Percentiles rank a stretch among this genome's conserved stretches.
phyloP scores from a whole-genome alignment of 2,113 vertebrate genomes.

The Pomatostomus ruficeps region DNA sequence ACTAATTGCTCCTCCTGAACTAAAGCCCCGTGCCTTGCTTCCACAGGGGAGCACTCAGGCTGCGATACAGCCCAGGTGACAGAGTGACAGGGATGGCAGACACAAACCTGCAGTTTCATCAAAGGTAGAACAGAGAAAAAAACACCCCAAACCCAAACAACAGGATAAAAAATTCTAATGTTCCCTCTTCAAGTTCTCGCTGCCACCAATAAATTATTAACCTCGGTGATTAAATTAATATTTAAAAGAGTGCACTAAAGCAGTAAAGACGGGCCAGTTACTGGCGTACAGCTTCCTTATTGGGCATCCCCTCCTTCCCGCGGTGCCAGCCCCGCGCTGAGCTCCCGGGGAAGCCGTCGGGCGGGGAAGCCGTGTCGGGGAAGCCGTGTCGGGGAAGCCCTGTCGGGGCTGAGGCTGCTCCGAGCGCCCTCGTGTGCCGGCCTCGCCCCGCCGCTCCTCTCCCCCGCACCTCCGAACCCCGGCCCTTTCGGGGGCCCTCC shows the following conservation, averaged over 20 bases:
- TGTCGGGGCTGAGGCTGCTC: background rate
- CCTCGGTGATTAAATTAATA: background rate
- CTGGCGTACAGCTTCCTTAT: background rate
- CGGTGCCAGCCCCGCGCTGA: background rate
- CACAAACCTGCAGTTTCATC: background rate
- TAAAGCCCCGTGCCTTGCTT: background rate
- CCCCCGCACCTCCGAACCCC: accelerated
- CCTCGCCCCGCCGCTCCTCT: background rate
- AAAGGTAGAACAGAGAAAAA: background rate
- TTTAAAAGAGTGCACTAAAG: background rate
- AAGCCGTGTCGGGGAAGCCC: background rate
- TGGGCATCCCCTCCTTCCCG: background rate
- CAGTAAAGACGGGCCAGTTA: background rate
- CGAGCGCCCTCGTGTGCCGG: constrained; percentile 19
- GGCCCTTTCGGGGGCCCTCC: background rate
- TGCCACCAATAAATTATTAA: background rate
- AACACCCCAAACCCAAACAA: background rate
- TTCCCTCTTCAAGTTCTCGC: background rate
- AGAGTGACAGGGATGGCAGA: accelerated
- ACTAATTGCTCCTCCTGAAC: background rate
- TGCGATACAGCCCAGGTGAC: too few relatives aligned
- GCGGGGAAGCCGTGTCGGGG: background rate
- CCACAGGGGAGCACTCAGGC: background rate
- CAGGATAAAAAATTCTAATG: accelerated
- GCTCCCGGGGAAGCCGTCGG: background rate